Base-by-base conservation (phyloP, 2,797 vertebrate genomes). In the Vultur gryphus region DNA sequence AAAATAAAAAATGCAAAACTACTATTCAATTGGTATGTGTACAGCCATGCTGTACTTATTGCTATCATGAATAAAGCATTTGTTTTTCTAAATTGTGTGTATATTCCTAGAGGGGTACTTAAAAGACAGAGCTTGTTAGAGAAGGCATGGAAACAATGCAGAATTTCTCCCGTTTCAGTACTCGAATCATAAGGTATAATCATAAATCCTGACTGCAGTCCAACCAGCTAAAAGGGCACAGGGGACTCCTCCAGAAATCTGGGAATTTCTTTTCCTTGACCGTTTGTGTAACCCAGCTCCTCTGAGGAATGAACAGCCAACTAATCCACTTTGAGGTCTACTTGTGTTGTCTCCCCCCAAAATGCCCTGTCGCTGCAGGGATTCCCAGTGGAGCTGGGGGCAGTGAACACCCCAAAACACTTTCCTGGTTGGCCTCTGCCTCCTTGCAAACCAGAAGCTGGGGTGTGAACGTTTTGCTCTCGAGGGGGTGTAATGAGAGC, bases 41-140 rank as follows among this genome's bases (percentile, higher is more conserved):
- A 91, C 52, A 87, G 67, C 46, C 52, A 66, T 66, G 33, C 58
- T 82, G 66, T 88, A 79, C 41, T 95, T 88, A 91, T 55, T 93
- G 39, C 80, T 84, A 70, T 79, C 83, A 90, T 91, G 86, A 95
- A 93, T 90, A 95, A 92, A 84, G 84, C 64, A 91, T 94, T 95
- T 95, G 83, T 93, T 95, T 95, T 93, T 70, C 88, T 89, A 95
- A 96, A 93, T 82, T 95, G 58, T 88, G 79, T 86, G 26, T 85
- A 69, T 96, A 94, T 89, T 96, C 85, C 96, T 97, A 72, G 85
- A 79, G 62, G 91, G 10, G 21, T 72, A 79, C 28, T 95, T 93
- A 93, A 93, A 82, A 90, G 78, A 59, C 71, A 90, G 66, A 86
- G 59, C 66, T 89, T 93, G 77, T 94, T 97, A 95, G 64, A 80